Conservation (phyloP, 2,113 vertebrate genomes). For the Leiothrix lutea region DNA sequence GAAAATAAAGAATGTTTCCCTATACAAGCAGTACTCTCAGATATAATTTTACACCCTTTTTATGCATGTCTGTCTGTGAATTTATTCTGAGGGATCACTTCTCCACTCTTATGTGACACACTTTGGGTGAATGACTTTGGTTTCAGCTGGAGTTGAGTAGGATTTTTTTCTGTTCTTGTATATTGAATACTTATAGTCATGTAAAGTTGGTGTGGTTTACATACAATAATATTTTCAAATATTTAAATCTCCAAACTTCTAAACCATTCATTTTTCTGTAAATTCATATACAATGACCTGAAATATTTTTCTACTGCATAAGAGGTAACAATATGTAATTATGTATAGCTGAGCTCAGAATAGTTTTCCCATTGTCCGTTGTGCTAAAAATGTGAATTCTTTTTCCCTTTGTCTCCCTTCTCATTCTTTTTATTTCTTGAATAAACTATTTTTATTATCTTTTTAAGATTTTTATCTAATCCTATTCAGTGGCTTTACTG, state of each 20-base stretch:
- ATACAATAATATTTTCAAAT: not conserved
- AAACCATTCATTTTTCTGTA: not conserved
- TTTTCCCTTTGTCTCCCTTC: not conserved
- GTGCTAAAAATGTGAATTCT: slow-evolving; percentile 14
- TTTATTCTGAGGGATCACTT: not conserved
- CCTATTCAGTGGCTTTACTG: slow-evolving; percentile 27
- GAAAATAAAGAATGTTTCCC: not conserved
- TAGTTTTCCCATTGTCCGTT: not conserved
- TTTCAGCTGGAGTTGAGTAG: not conserved
- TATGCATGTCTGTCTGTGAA: not conserved
- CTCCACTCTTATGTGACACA: accelerated
- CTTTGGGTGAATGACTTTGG: not conserved
- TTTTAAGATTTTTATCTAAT: slow-evolving; percentile 46
- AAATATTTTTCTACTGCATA: not conserved
- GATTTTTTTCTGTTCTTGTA: not conserved
- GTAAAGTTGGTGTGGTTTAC: not conserved
- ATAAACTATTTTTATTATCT: slow-evolving; percentile 40
- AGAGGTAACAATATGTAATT: not conserved
- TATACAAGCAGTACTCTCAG: not conserved
- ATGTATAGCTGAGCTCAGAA: not conserved
- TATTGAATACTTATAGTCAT: not conserved
- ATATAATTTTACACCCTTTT: not conserved
- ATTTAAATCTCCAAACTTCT: not conserved
- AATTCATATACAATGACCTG: not conserved
- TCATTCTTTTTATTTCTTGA: slow-evolving; percentile 19